A percentile compares a stretch with the other conserved stretches of the same genome.
Evolutionary conservation across 2,113 vertebrate species (phyloP).

Genomic region (Hydrochoerus hydrochaeris): DNA sequence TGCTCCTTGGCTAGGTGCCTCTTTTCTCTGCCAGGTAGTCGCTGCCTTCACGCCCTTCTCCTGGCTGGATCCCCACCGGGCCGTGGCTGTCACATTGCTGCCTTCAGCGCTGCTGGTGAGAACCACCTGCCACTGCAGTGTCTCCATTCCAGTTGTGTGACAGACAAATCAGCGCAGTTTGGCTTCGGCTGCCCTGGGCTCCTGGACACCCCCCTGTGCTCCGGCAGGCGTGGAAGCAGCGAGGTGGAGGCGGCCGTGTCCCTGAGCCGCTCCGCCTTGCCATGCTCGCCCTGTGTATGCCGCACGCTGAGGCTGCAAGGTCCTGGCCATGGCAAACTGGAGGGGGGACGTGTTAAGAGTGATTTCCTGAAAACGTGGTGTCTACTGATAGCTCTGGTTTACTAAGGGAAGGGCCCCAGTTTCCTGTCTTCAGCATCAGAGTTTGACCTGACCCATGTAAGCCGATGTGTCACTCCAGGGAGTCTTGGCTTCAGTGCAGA

Average conservation of each 20-base stretch:
- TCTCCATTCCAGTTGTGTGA: not conserved
- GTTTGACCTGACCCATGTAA: not conserved
- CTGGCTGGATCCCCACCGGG: not conserved
- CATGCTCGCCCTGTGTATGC: too few species aligned
- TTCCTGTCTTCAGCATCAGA: not conserved
- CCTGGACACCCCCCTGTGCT: too few species aligned
- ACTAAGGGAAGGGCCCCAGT: not conserved
- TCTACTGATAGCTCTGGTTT: too few species aligned
- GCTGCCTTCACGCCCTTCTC: not conserved
- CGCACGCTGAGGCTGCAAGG: accelerated
- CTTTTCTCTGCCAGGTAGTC: not conserved
- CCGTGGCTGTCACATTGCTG: accelerated
- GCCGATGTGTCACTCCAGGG: not conserved
- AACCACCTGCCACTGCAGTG: accelerated
- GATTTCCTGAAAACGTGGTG: not conserved
- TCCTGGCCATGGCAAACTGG: accelerated
- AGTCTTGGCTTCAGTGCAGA: not conserved
- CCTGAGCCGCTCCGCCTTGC: not conserved
- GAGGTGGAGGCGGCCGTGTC: not conserved
- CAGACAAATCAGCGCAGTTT: not conserved
- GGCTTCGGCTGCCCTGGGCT: not conserved
- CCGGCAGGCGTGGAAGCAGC: accelerated
- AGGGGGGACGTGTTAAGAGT: accelerated
- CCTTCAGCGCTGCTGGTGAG: not conserved
- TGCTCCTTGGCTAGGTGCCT: not conserved